Conservation (phyloP, 2,113 vertebrate genomes). For the Loxodonta africana region DNA sequence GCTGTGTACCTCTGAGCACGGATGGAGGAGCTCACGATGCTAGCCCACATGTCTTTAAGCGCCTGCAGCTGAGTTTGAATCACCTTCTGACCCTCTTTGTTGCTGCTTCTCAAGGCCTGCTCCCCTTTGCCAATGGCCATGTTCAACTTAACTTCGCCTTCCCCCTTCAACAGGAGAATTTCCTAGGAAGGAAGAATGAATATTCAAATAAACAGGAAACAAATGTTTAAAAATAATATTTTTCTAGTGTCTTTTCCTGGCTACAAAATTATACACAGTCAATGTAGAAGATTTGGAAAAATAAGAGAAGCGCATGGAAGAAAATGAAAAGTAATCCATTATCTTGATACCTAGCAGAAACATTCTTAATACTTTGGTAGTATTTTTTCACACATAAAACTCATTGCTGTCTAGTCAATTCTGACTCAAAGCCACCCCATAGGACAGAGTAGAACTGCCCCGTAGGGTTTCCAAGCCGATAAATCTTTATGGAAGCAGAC, state of each 20-base stretch:
- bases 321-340: background rate
- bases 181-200: conserved; percentile 89
- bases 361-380: background rate
- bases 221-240: background rate
- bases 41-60: conserved; percentile 93
- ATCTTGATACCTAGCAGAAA: background rate
- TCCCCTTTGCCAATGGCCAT: conserved; percentile 98
- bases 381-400: background rate
- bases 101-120: conserved; percentile 92
- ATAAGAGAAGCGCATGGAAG: background rate
- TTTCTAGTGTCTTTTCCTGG: background rate
- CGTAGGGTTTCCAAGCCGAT: background rate
- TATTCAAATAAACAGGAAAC: background rate
- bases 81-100: conserved; percentile 91
- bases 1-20: conserved; percentile 94
- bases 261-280: background rate
- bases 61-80: conserved; percentile 93
- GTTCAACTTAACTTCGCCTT: conserved; percentile 98
- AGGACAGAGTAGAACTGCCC: too few species aligned
- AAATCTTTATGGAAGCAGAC: background rate
- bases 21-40: conserved; percentile 91
- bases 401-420: background rate
- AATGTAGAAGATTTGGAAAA: background rate
- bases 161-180: conserved; percentile 97
- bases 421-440: background rate